Conservation (phyloP, 1,140 invertebrate species). For the Musca vetustissima region DNA sequence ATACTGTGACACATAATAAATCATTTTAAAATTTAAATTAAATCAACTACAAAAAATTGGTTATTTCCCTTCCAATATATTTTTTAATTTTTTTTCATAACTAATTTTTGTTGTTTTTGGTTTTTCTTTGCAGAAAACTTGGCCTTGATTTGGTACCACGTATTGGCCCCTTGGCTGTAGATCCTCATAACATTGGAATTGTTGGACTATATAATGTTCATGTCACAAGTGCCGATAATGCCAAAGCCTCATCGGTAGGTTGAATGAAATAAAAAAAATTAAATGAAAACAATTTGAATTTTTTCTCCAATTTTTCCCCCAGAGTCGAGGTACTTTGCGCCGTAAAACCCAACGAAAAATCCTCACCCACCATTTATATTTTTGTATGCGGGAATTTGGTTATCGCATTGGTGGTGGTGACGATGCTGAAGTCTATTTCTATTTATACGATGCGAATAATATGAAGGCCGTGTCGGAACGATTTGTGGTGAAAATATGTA, state of each 20-base stretch:
- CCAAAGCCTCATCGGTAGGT: slow-evolving; percentile 72
- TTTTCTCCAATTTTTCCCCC: not conserved
- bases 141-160: slow-evolving; percentile 89
- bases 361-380: slow-evolving; percentile 79
- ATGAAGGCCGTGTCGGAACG: slow-evolving; percentile 78
- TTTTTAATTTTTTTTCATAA: too few species aligned
- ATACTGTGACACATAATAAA: too few species aligned
- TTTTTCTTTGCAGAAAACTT: slow-evolving; percentile 75
- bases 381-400: slow-evolving; percentile 86
- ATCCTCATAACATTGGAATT: slow-evolving; percentile 83
- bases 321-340: slow-evolving; percentile 70
- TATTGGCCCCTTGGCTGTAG: slow-evolving; percentile 82
- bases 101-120: too few species aligned
- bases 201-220: slow-evolving; percentile 88
- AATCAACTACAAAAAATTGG: too few species aligned
- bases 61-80: too few species aligned
- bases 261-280: not conserved
- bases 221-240: slow-evolving; percentile 77
- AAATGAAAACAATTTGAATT: not conserved
- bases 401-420: slow-evolving; percentile 83
- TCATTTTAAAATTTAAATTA: too few species aligned
- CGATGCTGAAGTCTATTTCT: slow-evolving; percentile 85
- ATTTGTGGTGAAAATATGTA: slow-evolving; percentile 84
- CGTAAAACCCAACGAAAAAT: slow-evolving; percentile 68
- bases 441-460: slow-evolving; percentile 78